These are phyloP conservation scores for Ptilorrhoa leucosticta DNA, from an alignment of 2,113 vertebrate genomes.

Conservation along the genomic window DNA sequence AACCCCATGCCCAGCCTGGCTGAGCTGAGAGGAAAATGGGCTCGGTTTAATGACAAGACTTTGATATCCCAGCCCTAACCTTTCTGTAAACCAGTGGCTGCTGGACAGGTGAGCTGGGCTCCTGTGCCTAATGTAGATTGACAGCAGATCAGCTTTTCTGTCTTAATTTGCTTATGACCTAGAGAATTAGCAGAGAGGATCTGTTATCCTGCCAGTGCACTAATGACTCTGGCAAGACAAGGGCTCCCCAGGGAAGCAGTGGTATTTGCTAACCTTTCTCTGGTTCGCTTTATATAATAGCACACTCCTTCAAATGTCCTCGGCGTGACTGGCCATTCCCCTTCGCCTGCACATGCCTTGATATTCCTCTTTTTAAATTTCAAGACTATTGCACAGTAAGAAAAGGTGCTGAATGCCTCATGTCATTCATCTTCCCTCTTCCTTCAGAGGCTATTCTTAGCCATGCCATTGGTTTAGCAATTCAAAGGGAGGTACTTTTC, in stretches of 20 bases:
- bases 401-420: background rate
- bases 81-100: background rate
- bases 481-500: conserved; percentile 21
- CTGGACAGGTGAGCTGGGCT: background rate
- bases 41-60: background rate
- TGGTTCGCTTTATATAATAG: background rate
- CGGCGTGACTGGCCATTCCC: background rate
- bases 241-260: conserved; percentile 17
- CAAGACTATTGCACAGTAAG: background rate
- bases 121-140: background rate
- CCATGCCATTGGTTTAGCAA: background rate
- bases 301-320: conserved; percentile 21
- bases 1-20: background rate
- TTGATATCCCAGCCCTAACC: background rate
- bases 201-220: background rate
- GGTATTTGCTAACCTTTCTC: conserved; percentile 37
- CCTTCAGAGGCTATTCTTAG: conserved; percentile 43
- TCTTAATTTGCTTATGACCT: conserved; percentile 46
- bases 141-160: background rate
- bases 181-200: background rate
- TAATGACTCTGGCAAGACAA: background rate
- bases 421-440: background rate
- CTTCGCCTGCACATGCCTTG: background rate
- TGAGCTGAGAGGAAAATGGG: background rate
- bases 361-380: background rate